These are phyloP conservation scores for Heliornis fulica DNA, from an alignment of 2,113 vertebrate genomes.

Conservation along the genomic window DNA sequence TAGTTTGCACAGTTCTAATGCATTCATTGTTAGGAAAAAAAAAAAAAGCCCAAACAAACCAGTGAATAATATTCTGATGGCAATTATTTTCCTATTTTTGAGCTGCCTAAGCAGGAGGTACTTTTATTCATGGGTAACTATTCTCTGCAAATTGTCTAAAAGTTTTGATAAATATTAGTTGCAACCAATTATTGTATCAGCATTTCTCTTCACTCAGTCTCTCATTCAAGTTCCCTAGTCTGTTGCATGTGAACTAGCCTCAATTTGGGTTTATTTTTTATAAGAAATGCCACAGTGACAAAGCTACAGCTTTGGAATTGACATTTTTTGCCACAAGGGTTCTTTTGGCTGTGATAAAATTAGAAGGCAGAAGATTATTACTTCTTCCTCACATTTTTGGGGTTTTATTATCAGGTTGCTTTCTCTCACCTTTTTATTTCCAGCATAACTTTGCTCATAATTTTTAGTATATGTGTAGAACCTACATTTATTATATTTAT, in stretches of 20 bases:
- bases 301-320: background rate
- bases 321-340: conserved; percentile 8
- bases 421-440: background rate
- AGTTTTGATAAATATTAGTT: background rate
- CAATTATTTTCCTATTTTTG: conserved; percentile 21
- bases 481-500: background rate
- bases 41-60: background rate
- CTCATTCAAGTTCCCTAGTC: background rate
- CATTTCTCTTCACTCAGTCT: background rate
- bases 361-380: background rate
- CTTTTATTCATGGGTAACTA: background rate
- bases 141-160: background rate
- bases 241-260: background rate
- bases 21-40: background rate
- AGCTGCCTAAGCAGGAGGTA: background rate
- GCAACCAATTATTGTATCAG: background rate
- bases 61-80: background rate
- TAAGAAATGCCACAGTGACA: background rate
- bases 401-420: background rate
- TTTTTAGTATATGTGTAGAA: background rate
- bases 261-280: background rate
- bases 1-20: background rate
- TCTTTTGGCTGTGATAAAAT: conserved; percentile 15
- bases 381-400: background rate
- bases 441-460: background rate